phyloP scores from a whole-genome alignment of 2,797 vertebrate species.

The Champsocephalus gunnari region DNA sequence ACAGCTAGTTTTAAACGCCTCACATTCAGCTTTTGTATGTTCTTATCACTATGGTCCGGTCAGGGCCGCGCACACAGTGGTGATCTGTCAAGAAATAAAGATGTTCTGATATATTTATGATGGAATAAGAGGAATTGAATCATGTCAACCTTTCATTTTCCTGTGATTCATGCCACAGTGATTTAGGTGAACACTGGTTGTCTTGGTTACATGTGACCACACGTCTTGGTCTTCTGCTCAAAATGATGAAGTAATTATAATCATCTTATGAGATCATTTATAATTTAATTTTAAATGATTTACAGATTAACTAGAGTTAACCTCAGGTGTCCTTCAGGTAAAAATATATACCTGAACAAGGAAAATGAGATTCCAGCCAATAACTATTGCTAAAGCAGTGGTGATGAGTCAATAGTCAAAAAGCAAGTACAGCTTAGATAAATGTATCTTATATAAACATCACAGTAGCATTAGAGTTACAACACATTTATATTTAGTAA shows the following conservation, averaged over 20 bases:
- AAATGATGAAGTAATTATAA: background rate
- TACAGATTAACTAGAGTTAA: background rate
- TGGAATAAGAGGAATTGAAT: conserved; percentile 6
- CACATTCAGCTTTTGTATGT: background rate
- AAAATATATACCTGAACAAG: background rate
- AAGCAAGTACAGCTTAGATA: no score
- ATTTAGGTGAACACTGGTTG: conserved; percentile 6
- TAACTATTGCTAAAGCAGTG: background rate
- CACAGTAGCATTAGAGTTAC: no score
- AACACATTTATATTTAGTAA: no score
- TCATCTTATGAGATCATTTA: no score
- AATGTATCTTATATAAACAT: no score
- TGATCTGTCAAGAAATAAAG: background rate
- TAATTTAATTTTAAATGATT: no score
- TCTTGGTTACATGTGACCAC: conserved; percentile 17
- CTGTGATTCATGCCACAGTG: background rate
- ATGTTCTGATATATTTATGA: background rate
- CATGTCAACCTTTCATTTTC: background rate
- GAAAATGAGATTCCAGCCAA: background rate
- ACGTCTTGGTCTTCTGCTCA: background rate
- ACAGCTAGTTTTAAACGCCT: background rate
- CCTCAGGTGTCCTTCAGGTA: background rate
- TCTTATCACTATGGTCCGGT: background rate
- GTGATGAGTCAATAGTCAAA: no score
- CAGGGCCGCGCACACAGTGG: no score